Base-by-base conservation (phyloP, 2,888 invertebrate species). In the Apamea monoglypha region DNA sequence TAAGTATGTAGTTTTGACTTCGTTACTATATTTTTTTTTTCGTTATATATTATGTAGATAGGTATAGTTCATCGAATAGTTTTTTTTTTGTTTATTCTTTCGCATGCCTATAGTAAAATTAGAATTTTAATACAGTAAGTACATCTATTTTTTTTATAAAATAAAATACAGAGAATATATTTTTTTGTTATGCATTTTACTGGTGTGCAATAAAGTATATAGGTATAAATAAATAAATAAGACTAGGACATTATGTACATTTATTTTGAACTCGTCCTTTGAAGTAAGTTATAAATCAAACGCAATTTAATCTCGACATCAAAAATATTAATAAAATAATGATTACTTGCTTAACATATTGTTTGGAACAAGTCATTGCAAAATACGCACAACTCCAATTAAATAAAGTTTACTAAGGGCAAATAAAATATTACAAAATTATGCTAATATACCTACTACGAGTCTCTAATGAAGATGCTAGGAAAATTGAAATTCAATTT, bases 401-500 rank as follows among this genome's bases (percentile, higher is more conserved):
- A 40, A n/a, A 40, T 12, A 36, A 67, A 29, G 5, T 16, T 73
- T 10, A 29, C 14, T 73, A 73, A 73, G 18, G 12, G n/a, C 47
- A 32, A 40, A 61, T 29, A 29, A 50, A 40, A 59, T 66, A 25
- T 70, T n/a, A 56, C 4, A 67, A 32, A 67, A 40, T 66, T 50
- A 66, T 70, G 56, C 2, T 66, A 44, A 32, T 29, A 18, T 18
- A 50, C n/a, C n/a, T 50, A n/a, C 18, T 56, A 64, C 16, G 44
- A 36, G 61, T 80, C 61, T 68, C 18, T 75, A 75, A 80, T 63
- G 44, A 68, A 81, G 40, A 70, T 50, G 50, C 69, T 81, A 6
- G 18, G 18, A 29, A 67, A 44, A 72, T 69, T 53, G 40, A 53
- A 81, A 81, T 81, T 67, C 44, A 61, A 81, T 81, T 81, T 67